A percentile compares a stretch with the other conserved stretches of the same genome.
Evolutionary conservation across 2,888 invertebrate species (phyloP).

Genomic region (Axea sp.): DNA sequence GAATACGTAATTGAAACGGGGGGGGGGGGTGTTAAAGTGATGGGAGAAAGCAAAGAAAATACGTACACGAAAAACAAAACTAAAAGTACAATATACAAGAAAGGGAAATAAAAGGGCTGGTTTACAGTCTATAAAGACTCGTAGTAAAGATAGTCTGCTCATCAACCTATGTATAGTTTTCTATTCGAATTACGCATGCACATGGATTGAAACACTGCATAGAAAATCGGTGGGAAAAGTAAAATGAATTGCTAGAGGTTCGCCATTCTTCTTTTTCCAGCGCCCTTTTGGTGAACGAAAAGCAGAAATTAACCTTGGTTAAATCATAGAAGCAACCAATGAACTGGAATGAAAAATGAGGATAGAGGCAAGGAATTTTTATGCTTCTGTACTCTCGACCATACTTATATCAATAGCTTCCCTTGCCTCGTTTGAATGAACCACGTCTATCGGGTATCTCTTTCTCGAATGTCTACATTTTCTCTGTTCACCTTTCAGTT

Average conservation of each 20-base stretch:
- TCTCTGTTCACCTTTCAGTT: slow-evolving; percentile 27
- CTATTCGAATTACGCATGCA: slow-evolving; percentile 37
- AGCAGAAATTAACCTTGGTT: no score
- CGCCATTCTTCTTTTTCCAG: slow-evolving; percentile 65
- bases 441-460: slow-evolving; percentile 66
- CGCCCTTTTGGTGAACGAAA: slow-evolving; percentile 69
- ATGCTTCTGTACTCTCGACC: slow-evolving; percentile 72
- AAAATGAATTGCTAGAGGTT: slow-evolving; percentile 68
- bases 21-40: no score
- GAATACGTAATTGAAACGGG: no score
- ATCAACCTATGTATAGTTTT: slow-evolving; percentile 45
- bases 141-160: slow-evolving; percentile 61
- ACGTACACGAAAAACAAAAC: slow-evolving; percentile 17
- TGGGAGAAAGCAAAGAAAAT: no score
- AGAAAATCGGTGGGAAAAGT: slow-evolving; percentile 65
- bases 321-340: slow-evolving; percentile 77
- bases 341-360: slow-evolving; percentile 71
- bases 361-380: slow-evolving; percentile 37
- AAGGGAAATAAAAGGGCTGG: slow-evolving; percentile 50
- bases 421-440: slow-evolving; percentile 76
- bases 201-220: slow-evolving; percentile 30
- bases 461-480: slow-evolving; percentile 45
- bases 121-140: slow-evolving; percentile 62
- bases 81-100: slow-evolving; percentile 2
- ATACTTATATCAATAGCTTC: slow-evolving; percentile 78